A percentile compares a stretch with the other conserved stretches of the same genome.
Conservation (phyloP, 2,113 vertebrate genomes). For the Marmota monax region DNA sequence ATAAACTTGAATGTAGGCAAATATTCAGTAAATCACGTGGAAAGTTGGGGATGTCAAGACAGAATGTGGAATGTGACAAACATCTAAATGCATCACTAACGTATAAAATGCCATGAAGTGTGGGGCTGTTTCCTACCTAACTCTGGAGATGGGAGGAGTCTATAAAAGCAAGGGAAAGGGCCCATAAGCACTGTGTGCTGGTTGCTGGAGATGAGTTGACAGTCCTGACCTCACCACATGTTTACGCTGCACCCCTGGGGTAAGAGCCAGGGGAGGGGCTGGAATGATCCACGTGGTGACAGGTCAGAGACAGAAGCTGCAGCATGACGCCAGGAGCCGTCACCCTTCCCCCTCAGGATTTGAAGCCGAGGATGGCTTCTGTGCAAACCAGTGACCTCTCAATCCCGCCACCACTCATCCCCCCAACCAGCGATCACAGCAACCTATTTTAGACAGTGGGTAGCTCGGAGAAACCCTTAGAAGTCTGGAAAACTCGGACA, state of each 20-base stretch:
- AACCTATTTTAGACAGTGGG: no score
- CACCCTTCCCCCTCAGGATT: not conserved
- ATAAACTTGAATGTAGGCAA: not conserved
- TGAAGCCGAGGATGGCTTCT: not conserved
- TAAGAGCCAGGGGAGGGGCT: no score
- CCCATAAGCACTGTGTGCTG: no score
- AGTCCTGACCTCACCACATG: no score
- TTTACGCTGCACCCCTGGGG: not conserved
- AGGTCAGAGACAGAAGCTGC: not conserved
- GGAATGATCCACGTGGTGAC: rapidly evolving
- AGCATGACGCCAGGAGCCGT: not conserved
- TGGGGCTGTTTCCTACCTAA: not conserved
- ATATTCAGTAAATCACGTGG: not conserved
- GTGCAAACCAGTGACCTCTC: not conserved
- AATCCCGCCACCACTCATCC: no score
- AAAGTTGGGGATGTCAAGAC: not conserved
- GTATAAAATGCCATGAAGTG: not conserved
- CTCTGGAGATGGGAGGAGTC: not conserved
- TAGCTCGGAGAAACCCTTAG: no score
- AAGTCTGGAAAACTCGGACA: not conserved
- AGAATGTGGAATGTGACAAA: not conserved
- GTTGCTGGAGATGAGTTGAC: no score
- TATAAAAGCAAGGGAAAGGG: not conserved
- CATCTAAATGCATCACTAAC: not conserved
- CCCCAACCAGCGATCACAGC: no score